phyloP scores from a whole-genome alignment of 2,797 vertebrate genomes.

The Tangara arthus region DNA sequence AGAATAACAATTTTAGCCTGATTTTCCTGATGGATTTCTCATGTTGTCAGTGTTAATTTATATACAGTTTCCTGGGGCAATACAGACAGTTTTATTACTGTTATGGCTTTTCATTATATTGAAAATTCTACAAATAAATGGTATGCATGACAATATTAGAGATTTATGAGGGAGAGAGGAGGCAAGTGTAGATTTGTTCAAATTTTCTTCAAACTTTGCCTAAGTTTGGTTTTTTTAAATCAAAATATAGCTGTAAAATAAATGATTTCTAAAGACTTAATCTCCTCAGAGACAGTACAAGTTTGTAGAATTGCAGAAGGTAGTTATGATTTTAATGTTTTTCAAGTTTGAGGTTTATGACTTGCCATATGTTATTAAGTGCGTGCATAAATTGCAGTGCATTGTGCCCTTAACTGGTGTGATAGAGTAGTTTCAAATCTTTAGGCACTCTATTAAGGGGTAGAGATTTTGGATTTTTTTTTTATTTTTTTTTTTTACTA shows the following conservation, averaged over 20 bases:
- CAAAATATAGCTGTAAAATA: background rate
- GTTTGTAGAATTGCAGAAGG: background rate
- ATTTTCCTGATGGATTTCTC: slow-evolving; percentile 10
- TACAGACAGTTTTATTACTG: slow-evolving; percentile 7
- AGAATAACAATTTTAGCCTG: background rate
- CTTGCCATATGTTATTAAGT: background rate
- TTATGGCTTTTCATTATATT: slow-evolving; percentile 4
- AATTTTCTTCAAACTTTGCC: background rate
- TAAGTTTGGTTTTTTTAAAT: background rate
- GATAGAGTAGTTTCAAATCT: background rate
- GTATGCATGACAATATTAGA: background rate
- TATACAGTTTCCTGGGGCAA: background rate
- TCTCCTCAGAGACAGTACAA: background rate
- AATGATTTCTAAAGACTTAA: background rate
- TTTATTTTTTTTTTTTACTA: background rate
- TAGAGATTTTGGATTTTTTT: background rate
- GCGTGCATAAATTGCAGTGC: background rate
- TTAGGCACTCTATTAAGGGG: background rate
- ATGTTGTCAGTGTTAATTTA: background rate
- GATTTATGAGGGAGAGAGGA: background rate
- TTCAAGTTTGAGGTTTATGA: background rate
- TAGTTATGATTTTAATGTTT: background rate
- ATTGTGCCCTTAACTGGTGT: background rate
- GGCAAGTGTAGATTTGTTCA: background rate
- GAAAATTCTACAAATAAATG: slow-evolving; percentile 1